Base-by-base conservation (phyloP, 1,140 invertebrate genomes). In the Heliothis subflexa region DNA sequence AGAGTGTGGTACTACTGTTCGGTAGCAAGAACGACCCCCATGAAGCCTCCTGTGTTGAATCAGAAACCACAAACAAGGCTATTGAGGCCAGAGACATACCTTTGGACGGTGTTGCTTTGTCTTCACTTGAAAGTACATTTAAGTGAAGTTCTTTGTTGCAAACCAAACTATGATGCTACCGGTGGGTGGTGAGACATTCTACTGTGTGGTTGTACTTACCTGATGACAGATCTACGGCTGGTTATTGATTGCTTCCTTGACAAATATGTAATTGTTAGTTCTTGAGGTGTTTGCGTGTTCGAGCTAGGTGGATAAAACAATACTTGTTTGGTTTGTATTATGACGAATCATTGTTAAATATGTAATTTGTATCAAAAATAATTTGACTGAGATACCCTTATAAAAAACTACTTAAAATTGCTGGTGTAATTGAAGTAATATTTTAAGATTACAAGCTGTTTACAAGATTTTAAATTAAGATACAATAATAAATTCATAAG, bases 141-240 rank as follows among this genome's bases (percentile, higher is more conserved):
- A 86, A 84, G 81, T 86, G 78, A 54, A 78, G 79, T 80, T 78
- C 80, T 89, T 93, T 92, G 89, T 92, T 85, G 79, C 75, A 81
- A 86, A 92, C 91, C 91, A 88, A 88, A 91, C 88, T 91, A 91
- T 93, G 85, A 93, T 92, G 89, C 88, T 91, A 89, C 87, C 88
- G 88, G 87, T 93, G 88, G 92, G 90, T 90, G 91, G 91, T 85
- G 83, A 76, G 54, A 74, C 68, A 85, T 89, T 85, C 76, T 86
- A 71, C 73, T 64, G 77, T 78, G 71, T 76, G 71, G 77, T 70
- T 80, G 54, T 70, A 52, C 45, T 72, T 88, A 88, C 87, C 83
- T 88, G 91, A 89, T 89, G 91, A 93, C 91, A 92, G 90, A 88
- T 88, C 88, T 89, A 87, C 86, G 78, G 85, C 82, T 78, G 79